Percentiles rank a stretch among this genome's conserved stretches.
Conservation (phyloP, 2,888 invertebrate genomes). For the Lacanobia wlatinum region DNA sequence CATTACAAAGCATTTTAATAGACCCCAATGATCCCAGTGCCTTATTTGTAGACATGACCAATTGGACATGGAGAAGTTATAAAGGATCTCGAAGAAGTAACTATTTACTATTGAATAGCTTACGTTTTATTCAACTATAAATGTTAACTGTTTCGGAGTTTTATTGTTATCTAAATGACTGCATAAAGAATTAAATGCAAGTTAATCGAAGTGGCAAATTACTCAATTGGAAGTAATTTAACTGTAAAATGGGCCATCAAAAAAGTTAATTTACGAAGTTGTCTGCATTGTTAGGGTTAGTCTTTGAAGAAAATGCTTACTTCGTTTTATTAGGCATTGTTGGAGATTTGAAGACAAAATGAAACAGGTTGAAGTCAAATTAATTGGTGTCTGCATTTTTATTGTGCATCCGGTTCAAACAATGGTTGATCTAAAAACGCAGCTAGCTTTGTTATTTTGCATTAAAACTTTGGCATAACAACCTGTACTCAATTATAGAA, state of each 20-base stretch:
- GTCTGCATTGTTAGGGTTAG: slow-evolving; percentile 7
- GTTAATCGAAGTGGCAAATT: slow-evolving; percentile 12
- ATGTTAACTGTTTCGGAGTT: background rate
- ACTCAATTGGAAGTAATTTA: background rate
- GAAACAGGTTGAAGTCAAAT: background rate
- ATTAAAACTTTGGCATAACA: slow-evolving; percentile 1
- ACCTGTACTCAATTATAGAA: background rate
- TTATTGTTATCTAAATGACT: slow-evolving; percentile 6
- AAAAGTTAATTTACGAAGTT: slow-evolving; percentile 1
- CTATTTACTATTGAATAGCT: background rate
- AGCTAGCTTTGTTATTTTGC: background rate
- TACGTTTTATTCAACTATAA: slow-evolving; percentile 2
- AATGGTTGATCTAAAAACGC: slow-evolving; percentile 10
- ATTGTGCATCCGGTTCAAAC: slow-evolving; percentile 6
- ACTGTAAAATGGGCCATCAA: slow-evolving; percentile 9
- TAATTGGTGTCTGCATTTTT: background rate
- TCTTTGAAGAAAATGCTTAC: background rate
- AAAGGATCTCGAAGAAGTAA: background rate
- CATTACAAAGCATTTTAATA: background rate
- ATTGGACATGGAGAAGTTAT: background rate
- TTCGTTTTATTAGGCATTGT: slow-evolving; percentile 15
- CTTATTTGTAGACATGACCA: background rate
- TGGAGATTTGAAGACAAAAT: background rate
- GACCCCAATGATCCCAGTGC: background rate
- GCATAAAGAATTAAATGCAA: background rate